Evolutionary conservation across 2,888 invertebrate genomes (phyloP).

Genomic region (Stenolophus ochropezus): DNA sequence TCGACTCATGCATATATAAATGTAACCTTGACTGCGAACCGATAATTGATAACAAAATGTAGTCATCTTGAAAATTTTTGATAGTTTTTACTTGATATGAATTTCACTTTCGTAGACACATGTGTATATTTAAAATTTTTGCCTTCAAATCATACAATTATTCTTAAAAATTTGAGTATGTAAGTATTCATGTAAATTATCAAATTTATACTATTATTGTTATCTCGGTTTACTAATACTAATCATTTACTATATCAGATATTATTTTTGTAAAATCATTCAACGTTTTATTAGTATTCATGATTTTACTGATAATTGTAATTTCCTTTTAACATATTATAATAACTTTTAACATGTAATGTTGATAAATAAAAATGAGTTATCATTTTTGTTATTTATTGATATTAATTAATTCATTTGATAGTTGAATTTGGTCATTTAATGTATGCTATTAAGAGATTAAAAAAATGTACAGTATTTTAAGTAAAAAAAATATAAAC

Average conservation of each 20-base stretch:
- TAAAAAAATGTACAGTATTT: background rate
- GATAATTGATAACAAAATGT: slow-evolving; percentile 41
- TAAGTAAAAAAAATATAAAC: slow-evolving; percentile 4
- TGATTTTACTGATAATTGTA: slow-evolving; percentile 7
- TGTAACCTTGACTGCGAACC: slow-evolving; percentile 38
- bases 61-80: slow-evolving; percentile 26
- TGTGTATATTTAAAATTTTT: no score
- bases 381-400: background rate
- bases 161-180: no score
- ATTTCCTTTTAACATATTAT: background rate
- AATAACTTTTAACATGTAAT: background rate
- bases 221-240: background rate
- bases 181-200: no score
- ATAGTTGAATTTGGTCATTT: background rate
- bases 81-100: background rate
- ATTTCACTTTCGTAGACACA: background rate
- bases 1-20: slow-evolving; percentile 48
- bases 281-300: background rate
- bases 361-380: background rate
- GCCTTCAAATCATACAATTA: no score
- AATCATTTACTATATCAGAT: background rate
- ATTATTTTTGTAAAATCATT: background rate
- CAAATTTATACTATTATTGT: no score
- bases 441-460: background rate
- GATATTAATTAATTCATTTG: background rate